Percentiles rank a stretch among this genome's conserved stretches.
Evolutionary conservation across 2,797 vertebrate genomes (phyloP).

Genomic region (Enteromius anoplus): DNA sequence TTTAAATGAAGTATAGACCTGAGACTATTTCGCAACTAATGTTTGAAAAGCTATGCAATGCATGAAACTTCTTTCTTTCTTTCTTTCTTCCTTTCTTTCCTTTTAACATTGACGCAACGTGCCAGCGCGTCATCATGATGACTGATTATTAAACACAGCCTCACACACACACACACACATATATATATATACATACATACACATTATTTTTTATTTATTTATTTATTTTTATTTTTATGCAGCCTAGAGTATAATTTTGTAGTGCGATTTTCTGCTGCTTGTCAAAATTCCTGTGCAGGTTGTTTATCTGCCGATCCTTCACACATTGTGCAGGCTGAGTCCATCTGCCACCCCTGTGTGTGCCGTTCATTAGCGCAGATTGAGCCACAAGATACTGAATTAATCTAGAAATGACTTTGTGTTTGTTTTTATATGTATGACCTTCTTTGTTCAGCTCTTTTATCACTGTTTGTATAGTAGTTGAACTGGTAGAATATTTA

Average conservation of each 20-base stretch:
- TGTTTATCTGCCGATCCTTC: slow-evolving; percentile 45
- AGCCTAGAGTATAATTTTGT: too few relatives aligned
- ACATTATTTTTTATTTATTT: not conserved
- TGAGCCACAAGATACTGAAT: not conserved
- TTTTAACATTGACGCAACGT: not conserved
- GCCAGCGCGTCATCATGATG: not conserved
- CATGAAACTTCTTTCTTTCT: not conserved
- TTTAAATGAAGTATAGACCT: not conserved
- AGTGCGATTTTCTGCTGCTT: not conserved
- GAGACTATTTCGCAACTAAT: not conserved
- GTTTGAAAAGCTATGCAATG: not conserved
- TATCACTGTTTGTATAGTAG: not conserved
- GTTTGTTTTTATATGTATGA: not conserved
- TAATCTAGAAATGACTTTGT: not conserved
- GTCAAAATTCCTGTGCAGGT: slow-evolving; percentile 6
- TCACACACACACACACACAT: too few relatives aligned
- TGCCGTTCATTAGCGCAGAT: slow-evolving; percentile 65
- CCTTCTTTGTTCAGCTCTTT: not conserved
- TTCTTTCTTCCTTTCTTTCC: not conserved
- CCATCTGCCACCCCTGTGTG: slow-evolving; percentile 60
- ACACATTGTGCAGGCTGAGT: slow-evolving; percentile 7
- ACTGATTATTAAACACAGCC: not conserved
- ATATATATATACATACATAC: not conserved
- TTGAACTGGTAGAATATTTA: not conserved
- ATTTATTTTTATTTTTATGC: not conserved